phyloP scores from a whole-genome alignment of 2,113 vertebrate genomes.

The Vulpes ferrilata region DNA sequence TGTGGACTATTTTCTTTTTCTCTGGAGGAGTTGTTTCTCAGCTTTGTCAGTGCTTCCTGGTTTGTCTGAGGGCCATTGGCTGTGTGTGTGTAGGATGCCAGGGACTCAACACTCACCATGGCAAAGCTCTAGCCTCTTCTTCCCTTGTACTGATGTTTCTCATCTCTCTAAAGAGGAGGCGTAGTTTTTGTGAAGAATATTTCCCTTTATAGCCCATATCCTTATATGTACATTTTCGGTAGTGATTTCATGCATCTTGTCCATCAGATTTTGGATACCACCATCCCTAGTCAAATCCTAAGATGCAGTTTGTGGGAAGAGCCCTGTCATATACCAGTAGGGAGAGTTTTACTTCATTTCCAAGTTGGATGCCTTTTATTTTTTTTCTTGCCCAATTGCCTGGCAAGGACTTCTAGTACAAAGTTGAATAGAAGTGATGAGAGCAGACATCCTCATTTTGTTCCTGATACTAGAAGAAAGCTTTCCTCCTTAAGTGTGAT shows the following conservation, averaged over 20 bases:
- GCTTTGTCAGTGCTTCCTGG: background rate
- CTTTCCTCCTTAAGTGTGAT: background rate
- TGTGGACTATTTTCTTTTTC: background rate
- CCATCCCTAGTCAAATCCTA: constrained; percentile 14
- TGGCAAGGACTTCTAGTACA: background rate
- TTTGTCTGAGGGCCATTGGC: background rate
- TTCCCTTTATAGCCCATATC: background rate
- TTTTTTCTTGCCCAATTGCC: background rate
- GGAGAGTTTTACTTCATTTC: background rate
- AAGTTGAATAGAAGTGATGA: background rate
- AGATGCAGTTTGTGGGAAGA: background rate
- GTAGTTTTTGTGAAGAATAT: background rate
- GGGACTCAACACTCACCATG: background rate
- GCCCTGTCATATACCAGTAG: background rate
- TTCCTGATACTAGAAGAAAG: background rate
- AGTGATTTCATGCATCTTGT: background rate
- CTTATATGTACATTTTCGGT: background rate
- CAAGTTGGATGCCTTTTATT: background rate
- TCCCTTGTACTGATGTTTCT: background rate
- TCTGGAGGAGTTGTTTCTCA: constrained; percentile 18
- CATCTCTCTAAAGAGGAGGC: background rate
- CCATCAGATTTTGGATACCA: constrained; percentile 34
- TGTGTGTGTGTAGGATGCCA: background rate
- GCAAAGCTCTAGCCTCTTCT: background rate
- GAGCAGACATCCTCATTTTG: background rate